phyloP scores from a whole-genome alignment of 64 coral and sea anemone genomes.

The Dendrophyllia cribrosa region DNA sequence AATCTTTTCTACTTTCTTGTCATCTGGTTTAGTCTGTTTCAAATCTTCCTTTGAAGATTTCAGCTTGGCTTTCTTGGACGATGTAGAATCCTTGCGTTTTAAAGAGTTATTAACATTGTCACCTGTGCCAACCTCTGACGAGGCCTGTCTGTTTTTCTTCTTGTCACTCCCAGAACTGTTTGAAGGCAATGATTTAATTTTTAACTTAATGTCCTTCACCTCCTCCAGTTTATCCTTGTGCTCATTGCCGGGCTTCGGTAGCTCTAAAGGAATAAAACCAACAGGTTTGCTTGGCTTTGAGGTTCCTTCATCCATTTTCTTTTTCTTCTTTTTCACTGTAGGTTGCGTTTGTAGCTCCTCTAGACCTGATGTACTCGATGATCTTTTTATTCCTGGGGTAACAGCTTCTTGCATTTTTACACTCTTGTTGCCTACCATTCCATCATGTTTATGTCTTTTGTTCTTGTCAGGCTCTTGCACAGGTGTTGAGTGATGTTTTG shows the following conservation, averaged over 20 bases:
- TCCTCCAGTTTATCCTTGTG: conserved; percentile 72
- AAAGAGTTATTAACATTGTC: not conserved
- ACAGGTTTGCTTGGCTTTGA: conserved; percentile 52
- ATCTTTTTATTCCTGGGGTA: conserved; percentile 15
- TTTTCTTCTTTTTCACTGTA: conserved; percentile 90
- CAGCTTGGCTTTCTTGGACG: conserved; percentile 33
- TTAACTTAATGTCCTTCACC: conserved; percentile 75
- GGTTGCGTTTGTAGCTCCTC: conserved; percentile 6
- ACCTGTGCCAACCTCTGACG: conserved; percentile 18
- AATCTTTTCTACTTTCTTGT: conserved; percentile 89
- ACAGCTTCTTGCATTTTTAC: conserved; percentile 28
- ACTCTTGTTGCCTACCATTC: conserved; percentile 13
- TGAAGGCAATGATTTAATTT: conserved; percentile 57
- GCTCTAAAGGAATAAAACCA: conserved; percentile 55
- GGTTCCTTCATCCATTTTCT: conserved; percentile 71
- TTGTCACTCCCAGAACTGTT: conserved; percentile 57
- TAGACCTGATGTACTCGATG: conserved; percentile 28
- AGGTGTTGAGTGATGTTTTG: not conserved
- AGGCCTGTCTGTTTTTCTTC: conserved; percentile 62
- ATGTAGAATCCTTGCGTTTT: conserved; percentile 56
- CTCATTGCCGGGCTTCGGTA: conserved; percentile 38
- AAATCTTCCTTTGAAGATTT: conserved; percentile 49
- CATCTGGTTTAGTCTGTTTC: conserved; percentile 65
- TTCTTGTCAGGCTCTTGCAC: not conserved
- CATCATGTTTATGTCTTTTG: conserved; percentile 24